A percentile compares a stretch with the other conserved stretches of the same genome.
Evolutionary conservation across 2,113 vertebrate species (phyloP).

Genomic region (Zosterops lateralis): DNA sequence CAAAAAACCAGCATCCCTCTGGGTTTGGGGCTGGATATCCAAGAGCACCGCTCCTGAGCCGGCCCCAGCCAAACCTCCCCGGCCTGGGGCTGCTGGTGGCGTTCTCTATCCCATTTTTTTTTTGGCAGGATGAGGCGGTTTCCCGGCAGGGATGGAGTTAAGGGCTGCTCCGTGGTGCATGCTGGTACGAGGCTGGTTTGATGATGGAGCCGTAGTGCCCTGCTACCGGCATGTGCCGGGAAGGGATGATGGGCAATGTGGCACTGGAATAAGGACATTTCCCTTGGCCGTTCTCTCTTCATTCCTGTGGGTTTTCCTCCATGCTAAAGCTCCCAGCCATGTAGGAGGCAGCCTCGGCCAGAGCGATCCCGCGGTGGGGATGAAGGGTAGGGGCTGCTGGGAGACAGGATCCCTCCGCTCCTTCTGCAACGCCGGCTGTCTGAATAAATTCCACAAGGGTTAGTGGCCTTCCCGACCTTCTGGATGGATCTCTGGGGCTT

Average conservation of each 20-base stretch:
- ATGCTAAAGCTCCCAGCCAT: conserved; percentile 39
- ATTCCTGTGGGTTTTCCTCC: background rate
- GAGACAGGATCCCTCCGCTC: conserved; percentile 84
- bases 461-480: conserved; percentile 72
- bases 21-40: fast-evolving
- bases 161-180: conserved; percentile 76
- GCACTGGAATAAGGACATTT: conserved; percentile 10
- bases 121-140: background rate
- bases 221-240: conserved; percentile 72
- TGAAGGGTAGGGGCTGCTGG: conserved; percentile 96
- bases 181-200: conserved; percentile 70
- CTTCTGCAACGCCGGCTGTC: conserved; percentile 92
- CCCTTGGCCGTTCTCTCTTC: background rate
- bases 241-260: conserved; percentile 46
- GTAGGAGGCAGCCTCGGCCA: conserved; percentile 66
- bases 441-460: conserved; percentile 90
- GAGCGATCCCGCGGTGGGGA: conserved; percentile 74
- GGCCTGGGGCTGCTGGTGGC: fast-evolving
- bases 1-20: background rate
- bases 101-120: fast-evolving
- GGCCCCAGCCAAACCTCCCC: fast-evolving
- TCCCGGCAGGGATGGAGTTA: conserved; percentile 71
- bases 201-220: conserved; percentile 69
- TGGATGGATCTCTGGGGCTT: background rate
- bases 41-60: fast-evolving